Percentiles rank a stretch among this genome's conserved stretches.
Evolutionary conservation across 2,888 invertebrate genomes (phyloP).

Genomic region (Hedychridium roseum): DNA sequence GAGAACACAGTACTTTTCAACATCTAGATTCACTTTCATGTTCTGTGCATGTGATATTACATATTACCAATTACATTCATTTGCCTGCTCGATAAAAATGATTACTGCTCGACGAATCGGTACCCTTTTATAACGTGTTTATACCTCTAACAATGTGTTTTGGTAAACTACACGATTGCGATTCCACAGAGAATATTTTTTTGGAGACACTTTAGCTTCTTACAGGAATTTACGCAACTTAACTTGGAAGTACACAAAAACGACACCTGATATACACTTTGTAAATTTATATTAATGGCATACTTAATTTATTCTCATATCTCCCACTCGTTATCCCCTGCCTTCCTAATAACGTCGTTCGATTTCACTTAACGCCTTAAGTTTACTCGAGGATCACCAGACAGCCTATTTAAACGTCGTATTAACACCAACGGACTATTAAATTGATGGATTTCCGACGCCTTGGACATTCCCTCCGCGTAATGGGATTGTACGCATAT

Average conservation of each 20-base stretch:
- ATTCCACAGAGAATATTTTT: slow-evolving; percentile 24
- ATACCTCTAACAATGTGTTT: slow-evolving; percentile 14
- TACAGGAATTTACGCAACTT: neutral
- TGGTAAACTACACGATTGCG: slow-evolving; percentile 28
- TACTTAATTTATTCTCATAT: neutral
- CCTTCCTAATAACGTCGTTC: neutral
- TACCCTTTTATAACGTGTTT: slow-evolving; percentile 16
- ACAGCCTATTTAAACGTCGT: too few relatives aligned
- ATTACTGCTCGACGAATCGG: slow-evolving; percentile 12
- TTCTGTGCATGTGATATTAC: too few relatives aligned
- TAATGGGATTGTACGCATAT: neutral
- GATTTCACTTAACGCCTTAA: neutral
- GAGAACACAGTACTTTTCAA: neutral
- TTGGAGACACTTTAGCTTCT: neutral
- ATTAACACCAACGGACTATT: neutral
- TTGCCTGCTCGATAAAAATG: too few relatives aligned
- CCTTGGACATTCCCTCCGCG: neutral
- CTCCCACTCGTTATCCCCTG: neutral
- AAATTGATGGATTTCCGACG: neutral
- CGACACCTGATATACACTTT: neutral
- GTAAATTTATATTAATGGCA: slow-evolving; percentile 1
- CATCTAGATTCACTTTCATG: neutral
- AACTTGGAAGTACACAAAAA: slow-evolving; percentile 1
- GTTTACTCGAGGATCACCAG: too few relatives aligned
- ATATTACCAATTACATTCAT: too few relatives aligned